phyloP scores from a whole-genome alignment of 2,888 invertebrate species.

The Brenthis daphne region DNA sequence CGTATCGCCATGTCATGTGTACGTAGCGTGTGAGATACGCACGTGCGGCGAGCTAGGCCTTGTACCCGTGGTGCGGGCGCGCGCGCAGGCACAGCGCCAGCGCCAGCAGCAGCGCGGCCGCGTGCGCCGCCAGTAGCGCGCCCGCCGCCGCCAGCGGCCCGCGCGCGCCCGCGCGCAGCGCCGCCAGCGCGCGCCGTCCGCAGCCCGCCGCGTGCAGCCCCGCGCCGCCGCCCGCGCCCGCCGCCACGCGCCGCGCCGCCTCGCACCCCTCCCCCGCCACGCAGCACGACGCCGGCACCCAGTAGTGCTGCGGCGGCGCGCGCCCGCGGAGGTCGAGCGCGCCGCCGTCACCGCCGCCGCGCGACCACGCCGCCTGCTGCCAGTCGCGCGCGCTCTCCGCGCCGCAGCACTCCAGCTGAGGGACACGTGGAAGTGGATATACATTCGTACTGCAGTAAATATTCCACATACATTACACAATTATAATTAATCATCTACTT shows the following conservation, averaged over 20 bases:
- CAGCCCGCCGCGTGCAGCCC: conserved; percentile 58
- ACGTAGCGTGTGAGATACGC: too few relatives aligned
- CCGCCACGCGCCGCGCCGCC: conserved; percentile 54
- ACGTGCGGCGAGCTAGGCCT: conserved; percentile 51
- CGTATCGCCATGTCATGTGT: too few relatives aligned
- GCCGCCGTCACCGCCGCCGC: conserved; percentile 51
- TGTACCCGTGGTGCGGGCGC: conserved; percentile 55
- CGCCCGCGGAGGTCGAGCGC: conserved; percentile 61
- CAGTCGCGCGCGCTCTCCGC: conserved; percentile 97
- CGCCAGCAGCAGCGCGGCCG: conserved; percentile 63
- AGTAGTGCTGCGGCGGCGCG: conserved; percentile 55
- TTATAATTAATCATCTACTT: too few relatives aligned
- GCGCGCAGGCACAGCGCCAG: conserved; percentile 67
- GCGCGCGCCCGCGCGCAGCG: conserved; percentile 52
- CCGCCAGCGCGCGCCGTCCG: conserved; percentile 54
- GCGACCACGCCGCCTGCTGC: conserved; percentile 77
- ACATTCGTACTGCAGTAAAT: too few relatives aligned
- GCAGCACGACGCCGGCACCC: not conserved
- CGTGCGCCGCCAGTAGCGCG: conserved; percentile 64
- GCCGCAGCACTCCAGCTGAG: conserved; percentile 93
- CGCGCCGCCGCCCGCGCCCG: conserved; percentile 46
- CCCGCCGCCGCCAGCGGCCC: conserved; percentile 58
- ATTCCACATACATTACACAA: too few relatives aligned
- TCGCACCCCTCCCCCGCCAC: conserved; percentile 42
- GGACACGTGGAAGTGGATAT: too few relatives aligned